These are phyloP conservation scores for Jacana jacana DNA, from an alignment of 2,113 vertebrate species.

Conservation along the genomic window DNA sequence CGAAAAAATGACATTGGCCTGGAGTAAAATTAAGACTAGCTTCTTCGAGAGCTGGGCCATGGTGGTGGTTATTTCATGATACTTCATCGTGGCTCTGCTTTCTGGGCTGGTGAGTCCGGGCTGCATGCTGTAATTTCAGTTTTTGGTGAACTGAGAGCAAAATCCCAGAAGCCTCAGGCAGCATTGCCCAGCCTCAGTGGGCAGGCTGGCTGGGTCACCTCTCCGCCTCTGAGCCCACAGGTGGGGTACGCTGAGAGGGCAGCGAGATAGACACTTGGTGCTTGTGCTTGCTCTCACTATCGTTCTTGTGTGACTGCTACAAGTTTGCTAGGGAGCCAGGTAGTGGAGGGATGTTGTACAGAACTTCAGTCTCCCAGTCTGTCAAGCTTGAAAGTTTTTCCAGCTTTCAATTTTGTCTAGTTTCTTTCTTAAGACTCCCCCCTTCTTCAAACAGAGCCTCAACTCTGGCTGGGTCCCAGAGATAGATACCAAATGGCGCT, in stretches of 20 bases:
- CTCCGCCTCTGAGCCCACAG: not conserved
- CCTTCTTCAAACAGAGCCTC: conserved; percentile 60
- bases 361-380: conserved; percentile 63
- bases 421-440: conserved; percentile 63
- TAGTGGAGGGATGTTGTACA: not conserved
- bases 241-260: not conserved
- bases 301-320: not conserved
- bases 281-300: not conserved
- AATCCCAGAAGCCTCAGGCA: not conserved
- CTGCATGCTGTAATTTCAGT: not conserved
- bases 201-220: not conserved
- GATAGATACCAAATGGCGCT: conserved; percentile 72
- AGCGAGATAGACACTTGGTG: not conserved
- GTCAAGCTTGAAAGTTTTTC: conserved; percentile 62
- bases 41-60: not conserved
- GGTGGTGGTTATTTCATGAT: not conserved
- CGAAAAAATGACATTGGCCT: not conserved
- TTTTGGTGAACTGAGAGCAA: not conserved
- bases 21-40: not conserved
- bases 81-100: not conserved
- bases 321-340: conserved; percentile 25
- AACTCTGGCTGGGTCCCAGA: conserved; percentile 70
- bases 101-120: not conserved
- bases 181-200: not conserved
- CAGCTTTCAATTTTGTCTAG: conserved; percentile 60